phyloP scores from a whole-genome alignment of 2,797 vertebrate species.

The Darevskia nairensis region DNA sequence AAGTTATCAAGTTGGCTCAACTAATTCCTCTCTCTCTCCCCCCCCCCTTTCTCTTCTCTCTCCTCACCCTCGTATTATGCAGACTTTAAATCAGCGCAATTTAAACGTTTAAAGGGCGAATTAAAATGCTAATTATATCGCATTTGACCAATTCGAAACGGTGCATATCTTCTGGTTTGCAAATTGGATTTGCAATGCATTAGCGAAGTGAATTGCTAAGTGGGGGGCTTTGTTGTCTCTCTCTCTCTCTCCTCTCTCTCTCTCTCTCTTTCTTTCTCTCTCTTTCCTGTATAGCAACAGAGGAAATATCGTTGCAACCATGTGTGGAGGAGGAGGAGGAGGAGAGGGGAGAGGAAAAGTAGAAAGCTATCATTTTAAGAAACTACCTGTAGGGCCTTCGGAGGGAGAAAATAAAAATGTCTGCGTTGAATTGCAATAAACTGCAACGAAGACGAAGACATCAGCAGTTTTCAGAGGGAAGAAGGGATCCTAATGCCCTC shows the following conservation, averaged over 20 bases:
- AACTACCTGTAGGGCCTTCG: conserved; percentile 67
- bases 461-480: conserved; percentile 20
- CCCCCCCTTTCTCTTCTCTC: no score
- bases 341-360: conserved; percentile 25
- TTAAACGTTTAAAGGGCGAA: conserved; percentile 87
- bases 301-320: conserved; percentile 61
- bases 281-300: conserved; percentile 49
- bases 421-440: conserved; percentile 48
- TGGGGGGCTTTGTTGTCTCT: conserved; percentile 70
- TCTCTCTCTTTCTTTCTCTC: no score
- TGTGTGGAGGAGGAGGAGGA: conserved; percentile 51
- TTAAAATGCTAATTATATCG: conserved; percentile 89
- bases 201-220: conserved; percentile 82
- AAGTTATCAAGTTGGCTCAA: conserved; percentile 60
- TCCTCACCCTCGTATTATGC: conserved; percentile 64
- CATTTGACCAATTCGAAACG: conserved; percentile 88
- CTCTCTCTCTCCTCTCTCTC: background rate
- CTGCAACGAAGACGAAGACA: conserved; percentile 53
- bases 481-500: conserved; percentile 49
- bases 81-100: conserved; percentile 81
- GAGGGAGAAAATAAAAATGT: background rate
- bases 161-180: conserved; percentile 91
- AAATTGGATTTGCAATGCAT: conserved; percentile 96
- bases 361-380: conserved; percentile 44
- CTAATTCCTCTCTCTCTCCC: conserved; percentile 62